Conservation (phyloP, 2,888 invertebrate genomes). For the Callosobruchus maculatus region DNA sequence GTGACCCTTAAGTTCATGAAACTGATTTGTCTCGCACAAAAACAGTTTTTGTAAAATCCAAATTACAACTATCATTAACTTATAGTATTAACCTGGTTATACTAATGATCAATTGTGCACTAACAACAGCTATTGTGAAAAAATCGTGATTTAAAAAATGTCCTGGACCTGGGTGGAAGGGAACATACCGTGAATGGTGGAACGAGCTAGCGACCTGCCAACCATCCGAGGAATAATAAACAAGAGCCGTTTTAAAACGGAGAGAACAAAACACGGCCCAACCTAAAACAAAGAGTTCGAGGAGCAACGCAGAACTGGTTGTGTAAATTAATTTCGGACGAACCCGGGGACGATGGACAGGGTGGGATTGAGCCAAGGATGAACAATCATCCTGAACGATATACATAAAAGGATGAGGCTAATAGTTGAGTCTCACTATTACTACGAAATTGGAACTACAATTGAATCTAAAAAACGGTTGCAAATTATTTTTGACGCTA, state of each 20-base stretch:
- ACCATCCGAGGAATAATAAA: constrained; percentile 41
- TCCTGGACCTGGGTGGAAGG: neutral
- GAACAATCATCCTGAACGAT: neutral
- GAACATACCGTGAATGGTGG: neutral
- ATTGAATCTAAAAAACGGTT: too few species aligned
- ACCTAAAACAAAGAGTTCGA: constrained; percentile 45
- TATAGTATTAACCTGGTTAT: too few species aligned
- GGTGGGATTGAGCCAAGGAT: neutral
- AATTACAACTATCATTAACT: too few species aligned
- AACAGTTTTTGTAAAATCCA: too few species aligned
- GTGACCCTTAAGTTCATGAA: too few species aligned
- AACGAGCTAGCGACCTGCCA: neutral
- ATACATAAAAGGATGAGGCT: neutral
- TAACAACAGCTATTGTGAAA: too few species aligned
- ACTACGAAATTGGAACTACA: too few species aligned
- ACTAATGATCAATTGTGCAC: too few species aligned
- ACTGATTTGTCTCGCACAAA: too few species aligned
- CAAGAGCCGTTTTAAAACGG: constrained; percentile 47
- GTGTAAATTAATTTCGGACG: constrained; percentile 48
- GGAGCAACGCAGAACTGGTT: constrained; percentile 43
- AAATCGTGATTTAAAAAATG: neutral
- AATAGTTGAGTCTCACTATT: too few species aligned
- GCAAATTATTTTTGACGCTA: too few species aligned
- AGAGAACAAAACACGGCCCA: constrained; percentile 45
- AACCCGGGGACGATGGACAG: constrained; percentile 9